Base-by-base conservation (phyloP, 23 tunicate genomes). In the Corella eumyota region DNA sequence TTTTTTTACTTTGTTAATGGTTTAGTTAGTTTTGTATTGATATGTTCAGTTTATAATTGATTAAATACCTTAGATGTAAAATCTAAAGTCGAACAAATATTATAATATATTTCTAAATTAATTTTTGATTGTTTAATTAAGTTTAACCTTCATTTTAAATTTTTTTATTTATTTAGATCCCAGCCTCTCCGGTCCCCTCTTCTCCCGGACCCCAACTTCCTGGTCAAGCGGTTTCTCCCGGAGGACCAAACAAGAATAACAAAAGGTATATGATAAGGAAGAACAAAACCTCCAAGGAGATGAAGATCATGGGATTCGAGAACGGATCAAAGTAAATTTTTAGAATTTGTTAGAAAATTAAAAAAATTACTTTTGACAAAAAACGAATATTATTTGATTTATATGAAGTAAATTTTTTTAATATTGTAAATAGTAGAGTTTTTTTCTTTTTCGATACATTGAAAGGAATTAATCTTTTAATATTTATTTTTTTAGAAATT, bases 221-320 rank as follows among this genome's bases (percentile, higher is more conserved):
- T 0, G 77, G 83, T 6, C 84, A 68, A 40, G 50, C 78, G 6
- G 63, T 50, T n/a, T n/a, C n/a, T n/a, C n/a, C n/a, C n/a, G n/a
- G n/a, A n/a, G n/a, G n/a, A 15, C 21, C 74, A 57, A 48, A 32
- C 64, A 31, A 60, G 1, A 47, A 61, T 25, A 60, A 30, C 49
- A 57, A 24, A 1, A 37, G 30, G 20, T 40, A 47, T 31, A 36
- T 57, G 9, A 63, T 46, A 21, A 25, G 77, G 27, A 72, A 72
- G 38, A 74, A 90, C 58, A 66, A 73, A 57, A 60, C 74, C 17
- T 66, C 83, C 56, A 90, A 90, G 35, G 97, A 79, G 37, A 76
- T 90, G 90, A 78, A 79, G 32, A 61, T 79, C 33, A 73, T 90
- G 90, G 97, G 97, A 40, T 72, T 90, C 47, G 78, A 75, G 26